Percentiles rank a stretch among this genome's conserved stretches.
Conservation (phyloP, 2,113 vertebrate species). For the Sylvietta virens region DNA sequence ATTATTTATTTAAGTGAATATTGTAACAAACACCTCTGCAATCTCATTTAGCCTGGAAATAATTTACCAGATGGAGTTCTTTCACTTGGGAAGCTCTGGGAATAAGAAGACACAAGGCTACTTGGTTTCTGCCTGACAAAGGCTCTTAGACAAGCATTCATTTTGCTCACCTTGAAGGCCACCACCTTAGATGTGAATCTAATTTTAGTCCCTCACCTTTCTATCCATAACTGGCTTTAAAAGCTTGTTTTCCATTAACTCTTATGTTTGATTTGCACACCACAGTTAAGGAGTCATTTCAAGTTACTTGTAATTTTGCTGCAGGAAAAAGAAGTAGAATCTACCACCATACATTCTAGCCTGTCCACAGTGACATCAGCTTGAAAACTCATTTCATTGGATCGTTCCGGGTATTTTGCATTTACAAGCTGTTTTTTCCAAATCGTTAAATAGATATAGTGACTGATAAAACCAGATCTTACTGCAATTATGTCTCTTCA, state of each 20-base stretch:
- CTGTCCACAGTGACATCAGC: slow-evolving; percentile 61
- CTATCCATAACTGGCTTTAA: background rate
- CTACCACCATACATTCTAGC: slow-evolving; percentile 2
- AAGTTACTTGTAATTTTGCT: slow-evolving; percentile 33
- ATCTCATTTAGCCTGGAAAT: background rate
- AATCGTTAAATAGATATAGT: background rate
- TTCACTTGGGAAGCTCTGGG: background rate
- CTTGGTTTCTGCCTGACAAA: slow-evolving; percentile 38
- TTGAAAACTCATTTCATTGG: slow-evolving; percentile 60
- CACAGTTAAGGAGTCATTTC: background rate
- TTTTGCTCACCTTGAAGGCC: slow-evolving; percentile 65
- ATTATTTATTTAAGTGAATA: background rate
- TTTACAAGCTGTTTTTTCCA: background rate
- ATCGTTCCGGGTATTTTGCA: slow-evolving; percentile 9
- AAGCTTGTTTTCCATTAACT: background rate
- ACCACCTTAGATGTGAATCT: slow-evolving; percentile 6
- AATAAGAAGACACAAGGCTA: background rate
- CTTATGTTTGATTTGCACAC: slow-evolving; percentile 34
- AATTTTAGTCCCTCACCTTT: background rate
- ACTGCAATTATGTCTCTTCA: slow-evolving; percentile 6
- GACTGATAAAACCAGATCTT: slow-evolving; percentile 18
- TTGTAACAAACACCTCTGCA: background rate
- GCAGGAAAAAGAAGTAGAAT: slow-evolving; percentile 32
- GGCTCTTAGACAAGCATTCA: background rate
- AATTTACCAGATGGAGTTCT: background rate